phyloP scores from a whole-genome alignment of 2,797 vertebrate species.

The Ceryle rudis region DNA sequence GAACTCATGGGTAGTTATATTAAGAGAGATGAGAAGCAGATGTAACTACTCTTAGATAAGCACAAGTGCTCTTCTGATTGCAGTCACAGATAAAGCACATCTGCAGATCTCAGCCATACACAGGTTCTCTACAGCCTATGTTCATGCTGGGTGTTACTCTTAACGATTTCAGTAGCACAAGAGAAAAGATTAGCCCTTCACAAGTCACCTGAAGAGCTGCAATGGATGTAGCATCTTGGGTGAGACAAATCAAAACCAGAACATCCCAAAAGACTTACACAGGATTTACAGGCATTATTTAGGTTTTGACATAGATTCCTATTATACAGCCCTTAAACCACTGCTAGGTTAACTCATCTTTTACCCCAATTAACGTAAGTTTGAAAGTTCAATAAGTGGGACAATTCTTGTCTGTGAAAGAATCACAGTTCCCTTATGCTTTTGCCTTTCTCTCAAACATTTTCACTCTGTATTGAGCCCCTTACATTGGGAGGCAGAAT shows the following conservation, averaged over 20 bases:
- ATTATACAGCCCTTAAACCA: neutral
- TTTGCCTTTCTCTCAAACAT: neutral
- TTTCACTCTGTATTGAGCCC: neutral
- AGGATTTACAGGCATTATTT: neutral
- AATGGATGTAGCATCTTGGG: neutral
- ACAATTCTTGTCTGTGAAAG: neutral
- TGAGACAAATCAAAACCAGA: neutral
- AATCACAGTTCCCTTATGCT: neutral
- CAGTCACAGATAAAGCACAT: neutral
- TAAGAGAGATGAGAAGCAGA: neutral
- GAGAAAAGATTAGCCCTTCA: neutral
- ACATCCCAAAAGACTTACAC: neutral
- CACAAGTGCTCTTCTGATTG: neutral
- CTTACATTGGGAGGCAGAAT: neutral
- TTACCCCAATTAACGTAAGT: neutral
- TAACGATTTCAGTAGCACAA: neutral
- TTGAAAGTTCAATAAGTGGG: neutral
- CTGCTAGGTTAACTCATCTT: neutral
- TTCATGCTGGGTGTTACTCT: fast-evolving
- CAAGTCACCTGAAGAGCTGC: neutral
- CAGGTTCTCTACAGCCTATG: neutral
- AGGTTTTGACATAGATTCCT: neutral
- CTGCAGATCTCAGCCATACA: neutral
- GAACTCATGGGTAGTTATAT: fast-evolving
- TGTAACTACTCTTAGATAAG: neutral